A percentile compares a stretch with the other conserved stretches of the same genome.
Conservation (phyloP, 2,113 vertebrate genomes). For the Ia io region DNA sequence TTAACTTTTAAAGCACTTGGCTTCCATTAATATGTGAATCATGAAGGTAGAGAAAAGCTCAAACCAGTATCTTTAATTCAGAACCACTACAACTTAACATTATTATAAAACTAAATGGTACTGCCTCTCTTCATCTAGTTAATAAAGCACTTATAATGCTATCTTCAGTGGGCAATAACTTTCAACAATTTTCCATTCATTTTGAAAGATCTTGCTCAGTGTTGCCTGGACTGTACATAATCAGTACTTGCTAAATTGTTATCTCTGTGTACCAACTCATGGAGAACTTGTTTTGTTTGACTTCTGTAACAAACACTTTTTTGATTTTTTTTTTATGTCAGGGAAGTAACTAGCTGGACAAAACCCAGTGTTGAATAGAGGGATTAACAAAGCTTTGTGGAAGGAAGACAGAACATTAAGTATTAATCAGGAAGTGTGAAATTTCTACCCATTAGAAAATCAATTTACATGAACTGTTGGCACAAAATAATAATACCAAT, state of each 20-base stretch:
- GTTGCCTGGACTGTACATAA: background rate
- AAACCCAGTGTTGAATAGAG: background rate
- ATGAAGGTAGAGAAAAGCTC: background rate
- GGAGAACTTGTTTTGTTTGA: background rate
- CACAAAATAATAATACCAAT: background rate
- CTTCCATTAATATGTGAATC: background rate
- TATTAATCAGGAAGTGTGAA: background rate
- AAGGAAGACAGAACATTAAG: background rate
- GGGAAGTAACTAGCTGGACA: background rate
- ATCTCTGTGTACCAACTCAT: background rate
- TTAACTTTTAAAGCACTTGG: background rate
- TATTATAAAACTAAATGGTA: background rate
- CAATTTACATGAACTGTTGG: background rate
- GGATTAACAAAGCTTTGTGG: background rate
- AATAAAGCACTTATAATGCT: background rate
- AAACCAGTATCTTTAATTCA: background rate
- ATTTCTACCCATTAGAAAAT: constrained; percentile 3
- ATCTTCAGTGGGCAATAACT: background rate
- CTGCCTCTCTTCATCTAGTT: background rate
- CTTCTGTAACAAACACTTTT: background rate
- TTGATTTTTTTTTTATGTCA: constrained; percentile 7
- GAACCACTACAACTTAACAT: background rate
- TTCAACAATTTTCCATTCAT: background rate
- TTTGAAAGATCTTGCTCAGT: background rate
- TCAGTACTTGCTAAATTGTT: background rate